Percentiles rank a stretch among this genome's conserved stretches.
Evolutionary conservation across 2,888 invertebrate species (phyloP).

Genomic region (Scaptomyza reducta): DNA sequence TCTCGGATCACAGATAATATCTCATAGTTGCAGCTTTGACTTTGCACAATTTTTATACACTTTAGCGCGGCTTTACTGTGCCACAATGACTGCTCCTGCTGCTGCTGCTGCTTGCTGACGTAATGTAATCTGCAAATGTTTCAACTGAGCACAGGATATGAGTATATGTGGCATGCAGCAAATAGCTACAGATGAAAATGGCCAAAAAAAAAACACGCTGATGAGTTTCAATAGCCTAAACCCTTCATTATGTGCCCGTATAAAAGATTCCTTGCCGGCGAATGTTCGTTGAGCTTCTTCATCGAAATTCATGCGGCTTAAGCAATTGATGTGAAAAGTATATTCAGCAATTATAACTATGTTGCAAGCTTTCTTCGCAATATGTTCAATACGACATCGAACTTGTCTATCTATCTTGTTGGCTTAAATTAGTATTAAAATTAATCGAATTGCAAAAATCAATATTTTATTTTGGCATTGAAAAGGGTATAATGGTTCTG

Average conservation of each 20-base stretch:
- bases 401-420: not conserved
- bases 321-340: not conserved
- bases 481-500: too few relatives aligned
- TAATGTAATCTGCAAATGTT: conserved; percentile 66
- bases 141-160: conserved; percentile 18
- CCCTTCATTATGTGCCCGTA: conserved; percentile 2
- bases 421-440: not conserved
- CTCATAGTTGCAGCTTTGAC: not conserved
- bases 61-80: conserved; percentile 41
- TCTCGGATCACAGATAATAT: not conserved
- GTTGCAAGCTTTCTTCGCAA: not conserved
- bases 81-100: conserved; percentile 17
- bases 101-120: conserved; percentile 31
- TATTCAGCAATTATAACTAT: not conserved
- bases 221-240: conserved; percentile 9
- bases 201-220: conserved; percentile 11
- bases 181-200: conserved; percentile 47
- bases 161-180: conserved; percentile 15
- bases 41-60: conserved; percentile 18
- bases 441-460: not conserved
- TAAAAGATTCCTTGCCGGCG: not conserved
- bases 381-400: not conserved
- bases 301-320: not conserved
- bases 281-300: not conserved
- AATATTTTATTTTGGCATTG: too few relatives aligned